These are phyloP conservation scores for Andrena marginata DNA, from an alignment of 2,888 invertebrate genomes.

Conservation along the genomic window DNA sequence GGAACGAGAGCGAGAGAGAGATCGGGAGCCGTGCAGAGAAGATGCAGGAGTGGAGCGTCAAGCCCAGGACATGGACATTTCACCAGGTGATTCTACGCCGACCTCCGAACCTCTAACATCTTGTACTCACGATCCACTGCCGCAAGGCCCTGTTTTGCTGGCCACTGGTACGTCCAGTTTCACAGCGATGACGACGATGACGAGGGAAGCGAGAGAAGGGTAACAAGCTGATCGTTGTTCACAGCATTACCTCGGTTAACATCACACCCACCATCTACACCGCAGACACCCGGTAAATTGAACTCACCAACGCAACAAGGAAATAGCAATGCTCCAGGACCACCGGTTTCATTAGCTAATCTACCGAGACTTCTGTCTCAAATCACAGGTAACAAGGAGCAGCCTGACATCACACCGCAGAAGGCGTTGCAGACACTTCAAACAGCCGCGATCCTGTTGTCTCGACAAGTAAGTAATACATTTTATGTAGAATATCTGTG, in stretches of 20 bases:
- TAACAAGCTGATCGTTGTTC: slow-evolving; percentile 27
- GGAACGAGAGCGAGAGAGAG: slow-evolving; percentile 82
- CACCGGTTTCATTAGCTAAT: slow-evolving; percentile 85
- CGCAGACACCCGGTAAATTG: slow-evolving; percentile 82
- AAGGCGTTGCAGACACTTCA: slow-evolving; percentile 87
- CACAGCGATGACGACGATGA: background rate
- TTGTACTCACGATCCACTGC: slow-evolving; percentile 86
- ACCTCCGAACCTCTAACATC: slow-evolving; percentile 90
- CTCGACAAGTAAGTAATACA: slow-evolving; percentile 81
- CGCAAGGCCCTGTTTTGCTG: slow-evolving; percentile 88
- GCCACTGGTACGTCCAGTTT: slow-evolving; percentile 85
- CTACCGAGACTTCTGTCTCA: slow-evolving; percentile 86
- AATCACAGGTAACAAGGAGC: slow-evolving; percentile 85
- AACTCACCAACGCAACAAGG: slow-evolving; percentile 81
- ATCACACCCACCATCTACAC: slow-evolving; percentile 86
- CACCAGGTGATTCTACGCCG: slow-evolving; percentile 95
- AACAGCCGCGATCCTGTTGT: slow-evolving; percentile 83
- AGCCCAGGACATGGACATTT: slow-evolving; percentile 97
- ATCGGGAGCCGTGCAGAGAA: slow-evolving; percentile 78
- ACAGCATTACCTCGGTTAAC: slow-evolving; percentile 88
- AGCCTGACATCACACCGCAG: slow-evolving; percentile 86
- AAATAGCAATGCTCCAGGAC: slow-evolving; percentile 84
- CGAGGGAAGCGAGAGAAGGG: background rate
- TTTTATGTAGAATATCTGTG: too few relatives aligned
- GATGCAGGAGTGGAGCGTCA: slow-evolving; percentile 84